Evolutionary conservation across 2,888 invertebrate genomes (phyloP), one percentile per base, ranked within the genome.

Genomic region (Drosophila testacea): DNA sequence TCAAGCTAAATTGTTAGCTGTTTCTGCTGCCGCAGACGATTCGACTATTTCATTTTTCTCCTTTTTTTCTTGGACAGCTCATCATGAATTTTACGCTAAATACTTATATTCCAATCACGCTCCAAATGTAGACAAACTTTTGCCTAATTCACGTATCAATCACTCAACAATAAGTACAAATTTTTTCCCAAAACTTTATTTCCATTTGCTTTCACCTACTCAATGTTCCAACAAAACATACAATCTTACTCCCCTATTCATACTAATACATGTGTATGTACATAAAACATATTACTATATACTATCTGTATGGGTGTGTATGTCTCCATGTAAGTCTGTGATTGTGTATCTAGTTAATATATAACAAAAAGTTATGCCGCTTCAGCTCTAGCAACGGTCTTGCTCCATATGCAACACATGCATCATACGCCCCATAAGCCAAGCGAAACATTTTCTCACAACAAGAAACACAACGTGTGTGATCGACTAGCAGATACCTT

Each of bases 121-220:
- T 73, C 52, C 52, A 64, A 67, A 56, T 38, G 42, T 69, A 64
- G 60, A 62, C 50, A 59, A 73, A 76, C 74, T 78, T 76, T 73
- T 34, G 52, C 61, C 73, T 73, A 73, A 76, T 78, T 76, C 76
- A 78, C 76, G 74, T 69, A 76, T 78, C 78, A 76, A 78, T 77
- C 75, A 76, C 61, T 55, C 78, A 64, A 76, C 73, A 78, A 76
- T 73, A 69, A 73, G 73, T 76, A 73, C 73, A 76, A 68, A 68
- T 77, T 77, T 72, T 60, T 61, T 51, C 47, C 55, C 57, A 48
- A 52, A 77, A 69, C 66, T 77, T 77, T 77, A 69, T 78, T 74
- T 74, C 66, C 60, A 77, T 77, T 74, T 54, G 60, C 75, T 69
- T 63, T 70, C 46, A 77, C 61, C 68, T 68, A 68, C 60, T 61